Percentiles rank a stretch among this genome's conserved stretches.
Evolutionary conservation across 1,140 invertebrate species (phyloP).

Genomic region (Melanaphis sacchari): DNA sequence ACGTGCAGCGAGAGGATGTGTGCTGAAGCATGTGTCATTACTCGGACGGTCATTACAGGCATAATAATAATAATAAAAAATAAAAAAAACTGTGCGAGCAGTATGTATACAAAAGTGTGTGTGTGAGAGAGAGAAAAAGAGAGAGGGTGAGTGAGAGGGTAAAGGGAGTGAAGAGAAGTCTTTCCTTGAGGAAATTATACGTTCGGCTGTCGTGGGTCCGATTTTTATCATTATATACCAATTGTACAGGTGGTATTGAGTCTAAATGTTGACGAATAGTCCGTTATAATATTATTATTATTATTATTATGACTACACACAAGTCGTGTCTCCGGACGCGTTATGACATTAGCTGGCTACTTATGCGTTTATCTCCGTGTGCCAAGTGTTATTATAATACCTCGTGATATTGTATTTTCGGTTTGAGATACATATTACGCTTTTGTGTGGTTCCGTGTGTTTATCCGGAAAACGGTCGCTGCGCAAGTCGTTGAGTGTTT

Average conservation of each 20-base stretch:
- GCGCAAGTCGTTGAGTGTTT: neutral
- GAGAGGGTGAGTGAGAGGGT: neutral
- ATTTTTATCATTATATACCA: conserved; percentile 52
- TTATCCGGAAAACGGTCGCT: neutral
- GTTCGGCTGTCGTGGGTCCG: conserved; percentile 51
- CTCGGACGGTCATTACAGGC: conserved; percentile 43
- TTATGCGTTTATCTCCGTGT: conserved; percentile 28
- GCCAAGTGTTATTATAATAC: conserved; percentile 8
- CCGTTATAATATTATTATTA: conserved; percentile 8
- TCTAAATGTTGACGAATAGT: conserved; percentile 45
- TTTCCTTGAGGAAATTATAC: conserved; percentile 48
- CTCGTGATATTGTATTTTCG: neutral
- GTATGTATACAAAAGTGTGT: neutral
- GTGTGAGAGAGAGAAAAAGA: neutral
- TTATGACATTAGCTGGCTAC: conserved; percentile 25
- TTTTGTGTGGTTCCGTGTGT: neutral
- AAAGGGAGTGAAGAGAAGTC: neutral
- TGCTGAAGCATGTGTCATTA: conserved; percentile 58
- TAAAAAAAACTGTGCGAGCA: neutral
- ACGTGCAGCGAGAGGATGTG: conserved; percentile 27
- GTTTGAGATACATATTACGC: neutral
- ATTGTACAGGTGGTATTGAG: conserved; percentile 43
- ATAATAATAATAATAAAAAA: neutral
- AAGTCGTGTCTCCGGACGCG: conserved; percentile 36
- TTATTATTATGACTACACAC: neutral